A percentile compares a stretch with the other conserved stretches of the same genome.
Evolutionary conservation across 2,113 vertebrate genomes (phyloP).

Genomic region (Hypanus sabinus): DNA sequence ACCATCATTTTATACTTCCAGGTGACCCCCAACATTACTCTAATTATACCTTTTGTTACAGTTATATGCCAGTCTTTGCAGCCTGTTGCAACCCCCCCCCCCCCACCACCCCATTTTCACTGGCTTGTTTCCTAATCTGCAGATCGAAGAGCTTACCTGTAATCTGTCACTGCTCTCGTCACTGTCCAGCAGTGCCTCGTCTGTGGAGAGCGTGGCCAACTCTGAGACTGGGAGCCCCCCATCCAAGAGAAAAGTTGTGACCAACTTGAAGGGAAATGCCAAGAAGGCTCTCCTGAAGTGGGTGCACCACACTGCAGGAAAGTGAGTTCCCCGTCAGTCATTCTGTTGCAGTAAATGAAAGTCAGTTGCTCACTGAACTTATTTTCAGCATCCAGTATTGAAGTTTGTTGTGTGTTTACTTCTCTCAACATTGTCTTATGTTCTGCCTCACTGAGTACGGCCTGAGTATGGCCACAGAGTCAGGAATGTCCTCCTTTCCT

Average conservation of each 20-base stretch:
- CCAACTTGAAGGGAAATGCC: conserved; percentile 76
- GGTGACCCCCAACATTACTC: conserved; percentile 53
- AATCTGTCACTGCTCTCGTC: conserved; percentile 78
- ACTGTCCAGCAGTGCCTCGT: conserved; percentile 76
- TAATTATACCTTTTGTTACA: not conserved
- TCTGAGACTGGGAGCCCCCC: conserved; percentile 82
- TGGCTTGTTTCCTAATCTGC: not conserved
- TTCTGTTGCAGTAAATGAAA: not conserved
- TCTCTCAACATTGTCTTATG: not conserved
- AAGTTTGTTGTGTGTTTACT: not conserved
- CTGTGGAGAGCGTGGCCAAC: conserved; percentile 78
- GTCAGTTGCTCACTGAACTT: not conserved
- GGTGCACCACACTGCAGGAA: conserved; percentile 84
- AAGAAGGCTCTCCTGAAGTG: conserved; percentile 87
- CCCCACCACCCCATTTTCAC: too few relatives aligned
- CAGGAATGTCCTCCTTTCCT: not conserved
- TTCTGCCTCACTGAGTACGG: not conserved
- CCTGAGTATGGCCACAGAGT: too few relatives aligned
- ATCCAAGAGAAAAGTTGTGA: conserved; percentile 76
- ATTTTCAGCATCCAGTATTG: not conserved
- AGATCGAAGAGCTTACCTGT: conserved; percentile 95
- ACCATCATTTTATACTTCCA: conserved; percentile 97
- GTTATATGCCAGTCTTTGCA: conserved; percentile 31
- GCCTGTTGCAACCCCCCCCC: not conserved
- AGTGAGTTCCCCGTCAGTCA: conserved; percentile 57